A percentile compares a stretch with the other conserved stretches of the same genome.
phyloP scores from a whole-genome alignment of 2,888 invertebrate genomes.

The Synanthedon tipuliformis region DNA sequence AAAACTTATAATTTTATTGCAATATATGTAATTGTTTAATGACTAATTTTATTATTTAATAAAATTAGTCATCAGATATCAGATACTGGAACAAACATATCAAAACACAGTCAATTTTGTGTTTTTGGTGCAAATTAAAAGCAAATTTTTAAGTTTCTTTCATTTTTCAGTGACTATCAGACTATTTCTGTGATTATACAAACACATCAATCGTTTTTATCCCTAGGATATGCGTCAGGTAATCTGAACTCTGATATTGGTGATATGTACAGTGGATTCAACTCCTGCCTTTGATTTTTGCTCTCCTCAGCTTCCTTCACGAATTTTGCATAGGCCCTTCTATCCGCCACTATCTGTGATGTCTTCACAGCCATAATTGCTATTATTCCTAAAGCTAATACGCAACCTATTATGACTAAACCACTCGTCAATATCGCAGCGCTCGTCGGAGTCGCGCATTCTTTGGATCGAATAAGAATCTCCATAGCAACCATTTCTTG shows the following conservation, averaged over 20 bases:
- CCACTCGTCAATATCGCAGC: conserved; percentile 43
- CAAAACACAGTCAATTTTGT: no score
- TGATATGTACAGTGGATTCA: conserved; percentile 75
- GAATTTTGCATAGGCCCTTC: conserved; percentile 66
- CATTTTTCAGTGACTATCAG: no score
- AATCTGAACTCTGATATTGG: conserved; percentile 68
- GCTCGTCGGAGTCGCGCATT: conserved; percentile 43
- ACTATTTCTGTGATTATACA: not conserved
- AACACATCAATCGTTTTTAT: conserved; percentile 34
- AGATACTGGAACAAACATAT: no score
- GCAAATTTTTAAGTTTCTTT: no score
- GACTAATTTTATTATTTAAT: no score
- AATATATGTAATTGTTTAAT: no score
- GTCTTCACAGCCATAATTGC: conserved; percentile 46
- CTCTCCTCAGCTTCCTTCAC: conserved; percentile 50
- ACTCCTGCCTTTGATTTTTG: conserved; percentile 41
- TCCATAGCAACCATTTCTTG: conserved; percentile 37
- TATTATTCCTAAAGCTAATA: conserved; percentile 56
- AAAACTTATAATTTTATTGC: no score
- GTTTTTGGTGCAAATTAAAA: no score
- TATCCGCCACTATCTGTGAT: conserved; percentile 58
- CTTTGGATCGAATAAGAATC: conserved; percentile 39
- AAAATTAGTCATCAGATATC: no score
- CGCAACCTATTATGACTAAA: conserved; percentile 48
- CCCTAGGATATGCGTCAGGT: conserved; percentile 60